Conservation (phyloP, 2,113 vertebrate species). For the Piaya cayana region DNA sequence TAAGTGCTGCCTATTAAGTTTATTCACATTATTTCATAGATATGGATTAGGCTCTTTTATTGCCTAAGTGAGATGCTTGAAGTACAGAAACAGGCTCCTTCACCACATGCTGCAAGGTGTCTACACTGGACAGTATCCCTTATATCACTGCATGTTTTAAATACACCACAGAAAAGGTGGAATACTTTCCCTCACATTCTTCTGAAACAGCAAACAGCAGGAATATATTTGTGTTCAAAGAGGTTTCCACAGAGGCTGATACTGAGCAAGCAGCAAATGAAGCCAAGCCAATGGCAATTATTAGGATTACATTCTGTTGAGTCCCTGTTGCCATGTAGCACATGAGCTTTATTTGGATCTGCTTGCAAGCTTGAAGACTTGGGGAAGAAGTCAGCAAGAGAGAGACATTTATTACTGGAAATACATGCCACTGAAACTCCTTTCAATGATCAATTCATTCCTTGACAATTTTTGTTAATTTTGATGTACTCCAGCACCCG, state of each 20-base stretch:
- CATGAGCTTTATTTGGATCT: background rate
- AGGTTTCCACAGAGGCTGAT: background rate
- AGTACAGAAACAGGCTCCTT: background rate
- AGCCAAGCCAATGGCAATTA: background rate
- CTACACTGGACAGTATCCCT: background rate
- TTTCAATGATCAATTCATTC: background rate
- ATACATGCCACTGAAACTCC: background rate
- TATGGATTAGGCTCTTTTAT: background rate
- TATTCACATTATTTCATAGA: constrained; percentile 12
- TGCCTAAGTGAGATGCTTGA: background rate
- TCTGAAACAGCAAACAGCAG: background rate
- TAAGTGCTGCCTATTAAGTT: constrained; percentile 20
- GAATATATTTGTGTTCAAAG: background rate
- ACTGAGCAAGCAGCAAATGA: background rate
- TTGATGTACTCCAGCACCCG: background rate
- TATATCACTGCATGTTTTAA: background rate
- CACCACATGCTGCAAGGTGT: fast-evolving
- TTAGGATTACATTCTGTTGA: background rate
- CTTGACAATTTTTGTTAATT: background rate
- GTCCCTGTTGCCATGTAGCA: background rate
- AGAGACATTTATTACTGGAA: background rate
- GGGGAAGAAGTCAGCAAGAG: background rate
- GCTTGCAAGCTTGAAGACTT: background rate
- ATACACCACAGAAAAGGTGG: background rate
- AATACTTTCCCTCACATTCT: background rate